phyloP scores from a whole-genome alignment of 2,113 vertebrate genomes.

The Trochalopteron elliotii region DNA sequence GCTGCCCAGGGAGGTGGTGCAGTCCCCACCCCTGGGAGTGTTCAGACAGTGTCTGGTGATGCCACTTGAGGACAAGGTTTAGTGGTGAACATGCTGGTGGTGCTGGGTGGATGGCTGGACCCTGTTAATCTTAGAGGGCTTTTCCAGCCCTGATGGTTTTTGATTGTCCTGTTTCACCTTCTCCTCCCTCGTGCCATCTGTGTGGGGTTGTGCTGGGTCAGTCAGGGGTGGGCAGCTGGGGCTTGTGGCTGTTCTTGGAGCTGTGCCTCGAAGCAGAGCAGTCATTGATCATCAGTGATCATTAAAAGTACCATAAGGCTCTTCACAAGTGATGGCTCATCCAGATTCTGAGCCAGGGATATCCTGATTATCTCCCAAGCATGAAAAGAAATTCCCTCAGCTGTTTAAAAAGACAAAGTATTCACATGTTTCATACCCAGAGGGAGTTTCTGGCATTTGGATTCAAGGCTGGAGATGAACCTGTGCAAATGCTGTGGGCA shows the following conservation, averaged over 20 bases:
- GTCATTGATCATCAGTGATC: not conserved
- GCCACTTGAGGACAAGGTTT: not conserved
- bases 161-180: not conserved
- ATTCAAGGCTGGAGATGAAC: not conserved
- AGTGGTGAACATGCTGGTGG: rapidly evolving
- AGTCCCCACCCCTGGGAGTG: not conserved
- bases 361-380: not conserved
- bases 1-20: not conserved
- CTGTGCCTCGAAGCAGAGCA: not conserved
- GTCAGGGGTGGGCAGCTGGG: not conserved
- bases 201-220: rapidly evolving
- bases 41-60: rapidly evolving
- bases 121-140: rapidly evolving
- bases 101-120: not conserved
- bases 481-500: not conserved
- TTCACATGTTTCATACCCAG: not conserved
- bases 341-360: not conserved
- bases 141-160: not conserved
- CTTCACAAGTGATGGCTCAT: not conserved
- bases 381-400: not conserved
- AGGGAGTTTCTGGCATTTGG: not conserved
- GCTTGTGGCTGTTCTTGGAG: not conserved
- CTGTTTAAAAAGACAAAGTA: not conserved
- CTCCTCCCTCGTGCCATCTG: rapidly evolving
- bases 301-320: not conserved